Conservation (phyloP, 2,888 invertebrate genomes). For the Oeneis ivallda region DNA sequence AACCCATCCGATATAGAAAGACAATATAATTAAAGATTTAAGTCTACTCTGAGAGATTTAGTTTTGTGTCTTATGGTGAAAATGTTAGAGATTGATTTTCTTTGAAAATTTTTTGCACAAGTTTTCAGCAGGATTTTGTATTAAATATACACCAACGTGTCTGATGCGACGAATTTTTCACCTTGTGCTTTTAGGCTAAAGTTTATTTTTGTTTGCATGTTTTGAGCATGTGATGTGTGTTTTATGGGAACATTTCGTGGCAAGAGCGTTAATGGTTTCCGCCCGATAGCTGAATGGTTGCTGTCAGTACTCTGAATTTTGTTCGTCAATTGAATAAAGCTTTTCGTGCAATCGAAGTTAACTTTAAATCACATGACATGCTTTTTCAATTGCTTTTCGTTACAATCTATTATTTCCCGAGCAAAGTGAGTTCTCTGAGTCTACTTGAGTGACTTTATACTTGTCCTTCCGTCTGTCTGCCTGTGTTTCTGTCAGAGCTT, state of each 20-base stretch:
- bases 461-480: too few relatives aligned
- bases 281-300: constrained; percentile 48
- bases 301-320: constrained; percentile 42
- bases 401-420: too few relatives aligned
- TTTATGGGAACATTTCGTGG: constrained; percentile 43
- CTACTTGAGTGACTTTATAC: too few relatives aligned
- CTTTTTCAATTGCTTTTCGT: background rate
- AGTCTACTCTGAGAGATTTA: background rate
- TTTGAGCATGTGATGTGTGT: constrained; percentile 24
- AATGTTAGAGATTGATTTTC: background rate
- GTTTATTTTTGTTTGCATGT: constrained; percentile 23
- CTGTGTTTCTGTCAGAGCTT: too few relatives aligned
- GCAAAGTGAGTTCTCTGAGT: too few relatives aligned
- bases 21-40: constrained; percentile 21
- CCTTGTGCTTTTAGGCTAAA: background rate
- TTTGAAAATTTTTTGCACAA: background rate
- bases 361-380: background rate
- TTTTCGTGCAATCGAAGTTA: constrained; percentile 10
- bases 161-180: constrained; percentile 2
- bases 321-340: constrained; percentile 30
- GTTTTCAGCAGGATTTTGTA: background rate
- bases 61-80: constrained; percentile 2
- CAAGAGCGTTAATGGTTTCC: constrained; percentile 50
- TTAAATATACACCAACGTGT: constrained; percentile 10
- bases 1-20: constrained; percentile 19